A percentile compares a stretch with the other conserved stretches of the same genome.
phyloP scores from a whole-genome alignment of 37 sponge, comb jelly and placozoan genomes.

The Eunapius fragilis region DNA sequence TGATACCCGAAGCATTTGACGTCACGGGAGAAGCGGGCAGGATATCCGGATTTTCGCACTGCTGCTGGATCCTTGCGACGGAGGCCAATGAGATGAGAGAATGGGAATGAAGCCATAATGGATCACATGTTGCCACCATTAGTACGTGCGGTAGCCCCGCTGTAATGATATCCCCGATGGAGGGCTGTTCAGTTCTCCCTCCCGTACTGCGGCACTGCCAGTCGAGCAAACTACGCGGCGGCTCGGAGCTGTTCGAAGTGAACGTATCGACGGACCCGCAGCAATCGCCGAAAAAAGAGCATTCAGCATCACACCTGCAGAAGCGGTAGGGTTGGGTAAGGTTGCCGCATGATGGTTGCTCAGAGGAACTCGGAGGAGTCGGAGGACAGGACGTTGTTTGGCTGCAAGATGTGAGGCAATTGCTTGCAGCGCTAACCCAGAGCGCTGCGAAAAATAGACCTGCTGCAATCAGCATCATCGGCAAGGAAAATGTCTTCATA shows the following conservation, averaged over 20 bases:
- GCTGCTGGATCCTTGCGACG: background rate
- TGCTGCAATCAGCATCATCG: too few relatives aligned
- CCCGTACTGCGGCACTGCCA: background rate
- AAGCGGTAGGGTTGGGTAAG: background rate
- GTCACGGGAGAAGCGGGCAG: slow-evolving; percentile 24
- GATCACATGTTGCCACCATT: background rate
- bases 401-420: too few relatives aligned
- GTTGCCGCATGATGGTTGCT: too few relatives aligned
- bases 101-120: background rate
- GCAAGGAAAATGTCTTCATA: too few relatives aligned
- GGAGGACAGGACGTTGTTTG: too few relatives aligned
- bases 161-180: background rate
- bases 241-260: background rate
- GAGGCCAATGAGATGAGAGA: background rate
- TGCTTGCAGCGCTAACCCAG: too few relatives aligned
- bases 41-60: background rate
- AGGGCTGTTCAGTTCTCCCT: background rate
- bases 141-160: background rate
- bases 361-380: too few relatives aligned
- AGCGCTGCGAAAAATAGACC: too few relatives aligned
- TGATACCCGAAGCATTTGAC: slow-evolving; percentile 14
- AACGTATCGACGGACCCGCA: background rate
- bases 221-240: background rate
- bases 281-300: background rate
- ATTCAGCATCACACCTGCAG: background rate